Conservation (phyloP, 2,797 vertebrate genomes). For the Cyclura pinguis region DNA sequence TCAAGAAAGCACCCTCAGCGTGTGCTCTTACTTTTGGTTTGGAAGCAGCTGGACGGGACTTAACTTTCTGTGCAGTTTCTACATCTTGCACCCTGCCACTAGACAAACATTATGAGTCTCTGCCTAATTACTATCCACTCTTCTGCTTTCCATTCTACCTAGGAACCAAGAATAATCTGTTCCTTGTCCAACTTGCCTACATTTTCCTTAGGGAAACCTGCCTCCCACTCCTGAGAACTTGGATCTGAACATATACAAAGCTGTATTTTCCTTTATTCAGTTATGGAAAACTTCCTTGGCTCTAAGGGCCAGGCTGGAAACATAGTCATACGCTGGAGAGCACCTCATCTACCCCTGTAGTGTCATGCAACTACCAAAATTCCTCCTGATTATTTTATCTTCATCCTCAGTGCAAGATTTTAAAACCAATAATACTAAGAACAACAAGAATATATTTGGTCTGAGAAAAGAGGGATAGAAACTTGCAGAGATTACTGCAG, state of each 20-base stretch:
- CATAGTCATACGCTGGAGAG: background rate
- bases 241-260: background rate
- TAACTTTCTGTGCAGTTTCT: background rate
- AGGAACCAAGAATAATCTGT: background rate
- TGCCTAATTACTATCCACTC: no score
- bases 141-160: background rate
- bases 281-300: conserved; percentile 40
- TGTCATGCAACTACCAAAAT: background rate
- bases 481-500: background rate
- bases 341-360: background rate
- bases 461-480: background rate
- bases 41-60: background rate
- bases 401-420: background rate
- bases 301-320: conserved; percentile 35
- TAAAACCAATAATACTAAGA: background rate
- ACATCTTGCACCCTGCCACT: background rate
- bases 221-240: conserved; percentile 33
- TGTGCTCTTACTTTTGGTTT: background rate
- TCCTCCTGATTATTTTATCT: background rate
- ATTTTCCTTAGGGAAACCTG: background rate
- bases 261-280: conserved; percentile 17
- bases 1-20: background rate
- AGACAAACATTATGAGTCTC: background rate
- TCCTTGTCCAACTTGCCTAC: background rate
- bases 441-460: background rate